Evolutionary conservation across 1,140 invertebrate genomes (phyloP).

Genomic region (Eurosta solidaginis): DNA sequence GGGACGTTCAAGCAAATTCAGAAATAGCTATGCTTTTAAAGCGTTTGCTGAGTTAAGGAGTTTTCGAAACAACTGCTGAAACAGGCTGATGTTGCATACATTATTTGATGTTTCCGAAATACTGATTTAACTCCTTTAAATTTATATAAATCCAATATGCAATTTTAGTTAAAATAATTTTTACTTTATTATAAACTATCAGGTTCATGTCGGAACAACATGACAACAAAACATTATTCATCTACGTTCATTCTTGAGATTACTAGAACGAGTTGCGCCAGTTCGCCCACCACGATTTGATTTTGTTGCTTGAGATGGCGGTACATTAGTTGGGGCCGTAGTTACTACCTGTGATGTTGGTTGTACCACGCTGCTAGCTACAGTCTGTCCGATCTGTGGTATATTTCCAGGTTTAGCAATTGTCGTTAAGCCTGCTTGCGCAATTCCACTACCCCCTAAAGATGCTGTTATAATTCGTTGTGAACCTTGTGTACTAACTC

Average conservation of each 20-base stretch:
- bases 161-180: background rate
- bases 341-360: constrained; percentile 3
- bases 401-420: background rate
- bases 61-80: too few relatives aligned
- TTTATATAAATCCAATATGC: too few relatives aligned
- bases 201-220: background rate
- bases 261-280: constrained; percentile 29
- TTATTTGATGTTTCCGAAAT: too few relatives aligned
- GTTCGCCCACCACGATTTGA: constrained; percentile 29
- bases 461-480: constrained; percentile 21
- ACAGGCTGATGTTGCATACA: too few relatives aligned
- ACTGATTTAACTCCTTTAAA: too few relatives aligned
- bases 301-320: background rate
- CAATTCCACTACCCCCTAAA: background rate
- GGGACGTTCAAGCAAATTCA: too few relatives aligned
- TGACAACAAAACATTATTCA: background rate
- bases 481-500: background rate
- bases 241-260: constrained; percentile 34
- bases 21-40: too few relatives aligned
- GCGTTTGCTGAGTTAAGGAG: too few relatives aligned
- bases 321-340: background rate
- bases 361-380: background rate
- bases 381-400: background rate
- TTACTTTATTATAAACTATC: background rate
- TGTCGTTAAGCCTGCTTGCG: background rate